Base-by-base conservation (phyloP, 1,140 invertebrate genomes). In the Agrypnia vestita region DNA sequence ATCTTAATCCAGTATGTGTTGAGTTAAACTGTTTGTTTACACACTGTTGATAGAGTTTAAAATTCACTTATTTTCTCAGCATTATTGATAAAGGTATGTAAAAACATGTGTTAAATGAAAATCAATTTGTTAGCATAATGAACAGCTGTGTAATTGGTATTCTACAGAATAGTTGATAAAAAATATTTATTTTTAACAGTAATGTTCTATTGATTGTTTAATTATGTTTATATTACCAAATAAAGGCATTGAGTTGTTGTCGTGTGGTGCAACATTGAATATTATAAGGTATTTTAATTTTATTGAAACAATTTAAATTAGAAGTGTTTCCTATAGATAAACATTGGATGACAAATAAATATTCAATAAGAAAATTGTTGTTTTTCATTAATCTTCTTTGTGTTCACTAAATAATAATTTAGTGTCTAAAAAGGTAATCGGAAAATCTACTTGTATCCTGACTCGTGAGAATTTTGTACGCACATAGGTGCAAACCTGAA, bases 261-360 rank as follows among this genome's bases (percentile, higher is more conserved):
- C 51, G 15, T 35, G 56, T 59, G 71, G 51, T 74, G 56, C 71
- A 74, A 56, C 53, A 55, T 74, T 74, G 49, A 55, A 74, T 74
- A 43, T 69, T 56, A 43, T 71, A 72, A 35, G 56, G 71, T 74
- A 74, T 74, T 55, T 55, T 55, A 35, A 74, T 74, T 74, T 71
- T 53, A 71, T 71, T 35, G 19, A 71, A 51, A 67, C 19, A 71
- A 56, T 44, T 13, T 49, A 43, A 73, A 12, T 47, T 69, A 69
- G 64, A 46, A 74, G 49, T 74, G 51, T 74, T 74, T 74, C 51
- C 21, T 43, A 56, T 74, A 74, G 53, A 47, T 74, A 56, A 73
- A 53, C 56, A 43, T 74, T 74, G 13, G 17, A 74, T 74, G 71
- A 74, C 71, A 74, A 74, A 74, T 74, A 74, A 74, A 74, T 74